phyloP scores from a whole-genome alignment of 2,888 invertebrate genomes.

The Parnassius smintheus region DNA sequence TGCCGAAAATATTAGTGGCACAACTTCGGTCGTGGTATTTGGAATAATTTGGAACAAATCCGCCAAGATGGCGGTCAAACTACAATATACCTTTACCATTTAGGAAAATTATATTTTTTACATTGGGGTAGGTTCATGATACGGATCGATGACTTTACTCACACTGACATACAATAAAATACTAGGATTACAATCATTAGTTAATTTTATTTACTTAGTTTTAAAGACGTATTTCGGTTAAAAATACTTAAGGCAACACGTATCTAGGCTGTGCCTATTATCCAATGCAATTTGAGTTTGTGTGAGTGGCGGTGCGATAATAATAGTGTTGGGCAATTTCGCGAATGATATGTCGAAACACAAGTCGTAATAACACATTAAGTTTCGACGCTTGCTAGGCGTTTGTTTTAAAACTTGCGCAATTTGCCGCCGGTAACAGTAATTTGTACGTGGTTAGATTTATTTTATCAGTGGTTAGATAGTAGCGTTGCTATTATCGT shows the following conservation, averaged over 20 bases:
- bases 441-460: conserved; percentile 27
- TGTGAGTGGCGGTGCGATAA: conserved; percentile 62
- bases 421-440: conserved; percentile 33
- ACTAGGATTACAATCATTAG: conserved; percentile 25
- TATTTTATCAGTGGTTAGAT: conserved; percentile 10
- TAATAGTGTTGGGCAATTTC: conserved; percentile 67
- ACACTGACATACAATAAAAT: conserved; percentile 34
- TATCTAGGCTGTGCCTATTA: conserved; percentile 48
- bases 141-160: conserved; percentile 69
- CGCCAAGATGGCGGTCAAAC: conserved; percentile 38
- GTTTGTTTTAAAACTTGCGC: conserved; percentile 21
- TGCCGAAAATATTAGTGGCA: conserved; percentile 7
- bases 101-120: conserved; percentile 54
- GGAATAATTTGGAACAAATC: conserved; percentile 33
- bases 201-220: neutral
- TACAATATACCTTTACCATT: conserved; percentile 44
- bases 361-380: conserved; percentile 40
- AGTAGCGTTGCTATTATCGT: neutral
- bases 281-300: conserved; percentile 53
- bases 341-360: conserved; percentile 61
- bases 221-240: neutral
- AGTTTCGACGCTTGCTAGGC: conserved; percentile 28
- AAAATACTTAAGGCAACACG: conserved; percentile 26
- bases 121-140: conserved; percentile 73
- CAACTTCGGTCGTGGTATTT: conserved; percentile 22